phyloP scores from a whole-genome alignment of 2,113 vertebrate species.

The Choloepus hoffmanni region DNA sequence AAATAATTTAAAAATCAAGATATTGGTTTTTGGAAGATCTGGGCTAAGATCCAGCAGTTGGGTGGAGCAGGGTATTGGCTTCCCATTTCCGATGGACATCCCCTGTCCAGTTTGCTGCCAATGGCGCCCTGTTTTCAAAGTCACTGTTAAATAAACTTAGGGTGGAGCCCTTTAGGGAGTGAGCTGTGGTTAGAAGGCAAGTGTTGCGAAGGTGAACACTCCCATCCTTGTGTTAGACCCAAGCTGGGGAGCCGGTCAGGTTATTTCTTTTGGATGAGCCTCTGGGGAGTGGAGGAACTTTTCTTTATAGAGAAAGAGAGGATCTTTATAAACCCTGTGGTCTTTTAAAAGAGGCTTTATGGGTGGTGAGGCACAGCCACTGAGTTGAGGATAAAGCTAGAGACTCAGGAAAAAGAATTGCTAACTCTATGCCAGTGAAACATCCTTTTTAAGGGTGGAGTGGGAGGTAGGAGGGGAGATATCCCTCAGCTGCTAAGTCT shows the following conservation, averaged over 20 bases:
- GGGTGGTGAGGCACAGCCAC: background rate
- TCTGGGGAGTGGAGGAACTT: constrained; percentile 80
- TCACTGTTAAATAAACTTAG: background rate
- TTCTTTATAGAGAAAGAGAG: constrained; percentile 84
- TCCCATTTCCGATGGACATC: background rate
- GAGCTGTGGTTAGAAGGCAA: background rate
- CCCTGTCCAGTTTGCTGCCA: background rate
- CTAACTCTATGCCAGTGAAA: background rate
- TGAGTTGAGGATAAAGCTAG: constrained; percentile 15
- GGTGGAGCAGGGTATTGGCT: background rate
- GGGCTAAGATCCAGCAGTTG: background rate
- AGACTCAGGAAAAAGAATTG: constrained; percentile 69
- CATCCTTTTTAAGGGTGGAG: constrained; percentile 7
- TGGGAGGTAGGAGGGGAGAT: background rate
- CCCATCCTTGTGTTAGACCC: constrained; percentile 53
- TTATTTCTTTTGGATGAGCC: constrained; percentile 81
- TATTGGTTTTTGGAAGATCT: background rate
- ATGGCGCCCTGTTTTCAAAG: background rate
- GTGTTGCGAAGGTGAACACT: background rate
- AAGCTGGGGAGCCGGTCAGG: background rate
- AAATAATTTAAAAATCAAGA: background rate
- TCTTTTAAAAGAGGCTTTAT: constrained; percentile 76
- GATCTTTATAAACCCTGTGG: constrained; percentile 75
- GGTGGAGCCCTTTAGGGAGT: background rate
- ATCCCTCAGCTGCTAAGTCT: background rate